phyloP scores from a whole-genome alignment of 2,113 vertebrate genomes.

The Mobula hypostoma region DNA sequence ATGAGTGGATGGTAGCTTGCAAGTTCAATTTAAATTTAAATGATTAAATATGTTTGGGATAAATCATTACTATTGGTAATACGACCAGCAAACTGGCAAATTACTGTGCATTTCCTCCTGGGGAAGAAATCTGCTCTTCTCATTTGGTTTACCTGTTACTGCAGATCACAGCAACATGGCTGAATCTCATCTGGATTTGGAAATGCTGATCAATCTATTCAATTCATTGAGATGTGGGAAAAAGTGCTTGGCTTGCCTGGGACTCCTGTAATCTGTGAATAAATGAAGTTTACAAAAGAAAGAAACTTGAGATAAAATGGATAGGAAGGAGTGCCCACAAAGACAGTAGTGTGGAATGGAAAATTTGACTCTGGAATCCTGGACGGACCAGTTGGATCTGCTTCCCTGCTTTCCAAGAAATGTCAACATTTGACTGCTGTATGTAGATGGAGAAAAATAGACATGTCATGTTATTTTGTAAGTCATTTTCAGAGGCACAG shows the following conservation, averaged over 20 bases:
- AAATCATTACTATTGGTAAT: no score
- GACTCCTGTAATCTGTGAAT: no score
- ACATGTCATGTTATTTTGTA: not conserved
- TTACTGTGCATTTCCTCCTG: no score
- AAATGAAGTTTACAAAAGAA: not conserved
- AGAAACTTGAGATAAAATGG: not conserved
- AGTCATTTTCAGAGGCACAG: not conserved
- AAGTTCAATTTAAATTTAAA: not conserved
- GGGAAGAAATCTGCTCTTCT: no score
- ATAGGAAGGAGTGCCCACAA: not conserved
- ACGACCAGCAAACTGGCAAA: no score
- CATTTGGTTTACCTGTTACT: no score
- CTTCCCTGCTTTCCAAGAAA: not conserved
- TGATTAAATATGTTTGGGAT: no score
- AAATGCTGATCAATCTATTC: no score
- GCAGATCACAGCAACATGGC: no score
- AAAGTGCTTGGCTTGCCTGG: no score
- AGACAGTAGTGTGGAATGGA: not conserved
- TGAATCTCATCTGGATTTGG: no score
- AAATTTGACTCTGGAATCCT: not conserved
- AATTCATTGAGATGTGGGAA: no score
- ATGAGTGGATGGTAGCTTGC: not conserved
- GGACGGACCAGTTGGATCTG: not conserved
- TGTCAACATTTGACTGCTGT: not conserved
- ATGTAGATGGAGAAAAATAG: not conserved